Evolutionary conservation across 2,797 vertebrate species (phyloP).

Genomic region (Peromyscus attwateri): DNA sequence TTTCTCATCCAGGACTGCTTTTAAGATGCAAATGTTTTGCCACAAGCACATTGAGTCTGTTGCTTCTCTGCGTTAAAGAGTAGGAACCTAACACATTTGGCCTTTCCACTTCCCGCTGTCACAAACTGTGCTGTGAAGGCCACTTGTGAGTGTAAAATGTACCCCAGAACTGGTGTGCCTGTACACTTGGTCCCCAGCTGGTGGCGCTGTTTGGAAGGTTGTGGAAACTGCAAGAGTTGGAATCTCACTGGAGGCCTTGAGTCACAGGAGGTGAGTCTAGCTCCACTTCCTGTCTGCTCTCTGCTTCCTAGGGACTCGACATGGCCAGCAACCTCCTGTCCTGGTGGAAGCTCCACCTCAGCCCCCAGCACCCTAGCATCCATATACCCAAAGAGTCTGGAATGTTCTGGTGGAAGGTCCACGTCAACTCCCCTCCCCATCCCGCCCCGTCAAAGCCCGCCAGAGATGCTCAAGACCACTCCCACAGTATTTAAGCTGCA

Average conservation of each 20-base stretch:
- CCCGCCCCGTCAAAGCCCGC: too few relatives aligned
- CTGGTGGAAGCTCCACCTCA: too few relatives aligned
- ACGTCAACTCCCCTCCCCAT: too few relatives aligned
- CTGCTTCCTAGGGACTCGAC: not conserved
- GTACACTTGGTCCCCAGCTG: not conserved
- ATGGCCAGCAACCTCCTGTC: not conserved
- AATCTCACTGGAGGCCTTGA: not conserved
- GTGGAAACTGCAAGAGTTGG: not conserved
- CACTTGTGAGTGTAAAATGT: not conserved
- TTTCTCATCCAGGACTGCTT: not conserved
- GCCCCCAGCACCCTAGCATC: too few relatives aligned
- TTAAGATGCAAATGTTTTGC: conserved; percentile 26
- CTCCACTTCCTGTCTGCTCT: not conserved
- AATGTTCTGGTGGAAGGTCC: too few relatives aligned
- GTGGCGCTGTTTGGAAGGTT: not conserved
- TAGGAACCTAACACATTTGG: not conserved
- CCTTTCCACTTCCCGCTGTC: not conserved
- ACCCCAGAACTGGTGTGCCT: not conserved
- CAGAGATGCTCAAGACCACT: too few relatives aligned
- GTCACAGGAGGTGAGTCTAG: not conserved
- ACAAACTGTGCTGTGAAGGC: not conserved
- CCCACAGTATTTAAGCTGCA: too few relatives aligned
- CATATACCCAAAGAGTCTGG: too few relatives aligned
- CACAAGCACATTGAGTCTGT: not conserved
- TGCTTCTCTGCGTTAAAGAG: not conserved